Evolutionary conservation across 2,113 vertebrate species (phyloP), one percentile per base, ranked within the genome.

Genomic region (Lagopus muta): DNA sequence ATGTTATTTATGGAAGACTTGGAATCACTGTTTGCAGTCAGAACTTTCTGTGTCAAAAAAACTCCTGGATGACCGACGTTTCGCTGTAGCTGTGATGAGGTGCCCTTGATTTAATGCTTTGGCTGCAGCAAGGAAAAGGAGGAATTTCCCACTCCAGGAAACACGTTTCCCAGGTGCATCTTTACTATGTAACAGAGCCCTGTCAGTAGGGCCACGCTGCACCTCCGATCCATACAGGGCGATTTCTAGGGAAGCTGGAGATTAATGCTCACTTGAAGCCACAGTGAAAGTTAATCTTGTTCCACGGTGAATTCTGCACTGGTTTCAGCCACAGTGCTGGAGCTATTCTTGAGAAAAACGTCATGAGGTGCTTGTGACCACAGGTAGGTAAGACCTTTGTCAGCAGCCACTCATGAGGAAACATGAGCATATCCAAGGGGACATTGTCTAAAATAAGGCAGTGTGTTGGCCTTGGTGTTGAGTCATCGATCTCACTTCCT

Each of bases 401-500:
- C 94, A 96, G 95, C 88, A 90, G 86, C 94, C 93, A 93, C 93
- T 94, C 93, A 96, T 94, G 88, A 96, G 95, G 93, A 97, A 97
- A 96, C 67, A 93, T 89, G 94, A 95, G 69, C 70, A 71, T 25
- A 40, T 93, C 87, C 94, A 91, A 91, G 74, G 92, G 91, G 96
- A 95, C 91, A 88, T 89, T 93, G 92, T 94, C 94, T 95, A 92
- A 95, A 96, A 92, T 89, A 96, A 96, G 94, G 85, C 82, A 92
- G 79, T 61, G 89, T 92, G 93, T 78, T 95, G 85, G 87, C 89
- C 91, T 83, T 70, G 78, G 75, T 40, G 47, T 85, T 96, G 95
- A 96, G 89, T 96, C 95, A 96, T 54, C 34, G 9, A 91, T 96
- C 96, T 94, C 95, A 93, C 95, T 95, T 96, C 94, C 95, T 96